phyloP scores from a whole-genome alignment of 2,888 invertebrate genomes.

The Seira musarum region DNA sequence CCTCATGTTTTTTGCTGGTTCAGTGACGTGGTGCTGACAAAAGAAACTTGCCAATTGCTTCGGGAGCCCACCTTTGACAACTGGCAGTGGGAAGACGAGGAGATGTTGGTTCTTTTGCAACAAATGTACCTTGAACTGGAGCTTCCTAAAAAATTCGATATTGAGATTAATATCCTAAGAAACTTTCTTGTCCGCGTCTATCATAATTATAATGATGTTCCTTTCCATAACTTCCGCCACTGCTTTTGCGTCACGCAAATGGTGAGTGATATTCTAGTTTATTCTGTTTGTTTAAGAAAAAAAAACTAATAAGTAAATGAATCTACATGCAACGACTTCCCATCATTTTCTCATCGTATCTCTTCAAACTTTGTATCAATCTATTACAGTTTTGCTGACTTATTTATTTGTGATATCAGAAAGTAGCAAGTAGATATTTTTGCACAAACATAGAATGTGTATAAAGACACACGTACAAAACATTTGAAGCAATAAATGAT shows the following conservation, averaged over 20 bases:
- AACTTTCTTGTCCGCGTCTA: conserved; percentile 84
- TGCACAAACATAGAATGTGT: no score
- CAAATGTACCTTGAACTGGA: conserved; percentile 88
- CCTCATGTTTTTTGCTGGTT: conserved; percentile 61
- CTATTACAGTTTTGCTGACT: no score
- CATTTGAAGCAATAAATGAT: no score
- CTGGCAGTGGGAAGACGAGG: conserved; percentile 87
- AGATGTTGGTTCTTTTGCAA: conserved; percentile 81
- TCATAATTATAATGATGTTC: conserved; percentile 88
- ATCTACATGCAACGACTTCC: no score
- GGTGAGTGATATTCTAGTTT: conserved; percentile 74
- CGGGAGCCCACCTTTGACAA: conserved; percentile 83
- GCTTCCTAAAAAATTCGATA: conserved; percentile 82
- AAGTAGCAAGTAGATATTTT: no score
- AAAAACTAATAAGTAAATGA: no score
- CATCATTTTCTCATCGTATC: no score
- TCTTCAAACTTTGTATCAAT: no score
- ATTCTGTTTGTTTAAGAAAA: no score
- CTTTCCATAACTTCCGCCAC: conserved; percentile 90
- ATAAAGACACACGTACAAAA: no score
- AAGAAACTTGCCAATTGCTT: conserved; percentile 78
- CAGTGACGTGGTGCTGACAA: conserved; percentile 79
- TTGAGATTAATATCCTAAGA: conserved; percentile 80
- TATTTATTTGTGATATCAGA: no score
- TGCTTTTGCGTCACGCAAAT: conserved; percentile 91